Conservation (phyloP, 2,888 invertebrate species). For the Tetramorium bicarinatum region DNA sequence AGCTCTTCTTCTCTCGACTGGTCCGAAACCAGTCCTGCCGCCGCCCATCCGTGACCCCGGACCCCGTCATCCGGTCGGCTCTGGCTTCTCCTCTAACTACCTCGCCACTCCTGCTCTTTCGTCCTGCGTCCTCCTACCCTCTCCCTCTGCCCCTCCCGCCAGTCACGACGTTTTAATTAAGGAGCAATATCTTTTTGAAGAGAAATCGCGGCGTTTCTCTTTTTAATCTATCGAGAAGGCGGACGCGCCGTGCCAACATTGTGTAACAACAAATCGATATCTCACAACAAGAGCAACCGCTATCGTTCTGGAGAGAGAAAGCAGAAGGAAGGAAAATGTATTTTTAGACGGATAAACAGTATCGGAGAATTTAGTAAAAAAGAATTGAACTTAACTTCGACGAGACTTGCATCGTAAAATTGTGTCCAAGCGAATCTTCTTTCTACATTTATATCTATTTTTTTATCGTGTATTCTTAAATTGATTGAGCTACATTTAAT, state of each 20-base stretch:
- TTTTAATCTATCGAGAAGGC: slow-evolving; percentile 17
- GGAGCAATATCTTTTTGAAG: slow-evolving; percentile 56
- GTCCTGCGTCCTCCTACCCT: slow-evolving; percentile 54
- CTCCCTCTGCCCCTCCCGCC: slow-evolving; percentile 24
- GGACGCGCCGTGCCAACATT: slow-evolving; percentile 7
- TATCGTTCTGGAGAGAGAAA: background rate
- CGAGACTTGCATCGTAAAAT: background rate
- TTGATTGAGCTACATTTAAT: background rate
- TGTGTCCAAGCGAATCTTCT: background rate
- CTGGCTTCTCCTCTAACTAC: slow-evolving; percentile 63
- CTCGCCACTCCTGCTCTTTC: slow-evolving; percentile 62
- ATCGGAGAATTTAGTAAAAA: background rate
- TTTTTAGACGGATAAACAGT: background rate
- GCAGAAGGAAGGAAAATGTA: background rate
- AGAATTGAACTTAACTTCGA: background rate
- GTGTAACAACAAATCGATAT: slow-evolving; percentile 35
- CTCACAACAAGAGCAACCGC: slow-evolving; percentile 19
- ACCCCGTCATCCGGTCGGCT: slow-evolving; percentile 84
- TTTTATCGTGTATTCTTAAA: background rate
- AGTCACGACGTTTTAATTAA: slow-evolving; percentile 73
- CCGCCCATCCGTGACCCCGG: slow-evolving; percentile 85
- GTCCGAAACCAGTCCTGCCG: slow-evolving; percentile 85
- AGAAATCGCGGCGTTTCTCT: slow-evolving; percentile 9
- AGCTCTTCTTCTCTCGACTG: slow-evolving; percentile 79
- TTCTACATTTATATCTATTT: too few species aligned